Conservation (phyloP, 2,797 vertebrate genomes). For the Neostethus bicornis region DNA sequence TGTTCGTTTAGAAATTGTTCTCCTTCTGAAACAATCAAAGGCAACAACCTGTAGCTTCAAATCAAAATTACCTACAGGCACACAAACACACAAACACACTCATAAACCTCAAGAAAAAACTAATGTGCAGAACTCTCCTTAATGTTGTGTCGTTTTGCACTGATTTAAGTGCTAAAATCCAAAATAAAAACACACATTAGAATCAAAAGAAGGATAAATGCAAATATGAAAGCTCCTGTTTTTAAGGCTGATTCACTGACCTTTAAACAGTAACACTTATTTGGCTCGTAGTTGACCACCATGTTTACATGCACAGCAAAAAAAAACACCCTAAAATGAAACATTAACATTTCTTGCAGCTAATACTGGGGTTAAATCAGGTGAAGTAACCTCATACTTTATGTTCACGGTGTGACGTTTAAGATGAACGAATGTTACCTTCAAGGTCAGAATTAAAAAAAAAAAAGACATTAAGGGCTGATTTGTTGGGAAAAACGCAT, state of each 20-base stretch:
- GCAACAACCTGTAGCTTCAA: slow-evolving; percentile 70
- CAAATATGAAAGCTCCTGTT: slow-evolving; percentile 49
- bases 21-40: slow-evolving; percentile 65
- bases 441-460: slow-evolving; percentile 1
- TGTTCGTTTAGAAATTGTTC: slow-evolving; percentile 63
- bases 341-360: slow-evolving; percentile 5
- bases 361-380: slow-evolving; percentile 12
- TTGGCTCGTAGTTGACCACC: slow-evolving; percentile 50
- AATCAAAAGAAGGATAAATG: slow-evolving; percentile 39
- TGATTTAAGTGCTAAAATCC: slow-evolving; percentile 78
- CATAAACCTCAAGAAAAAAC: slow-evolving; percentile 48
- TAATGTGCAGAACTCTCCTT: slow-evolving; percentile 66
- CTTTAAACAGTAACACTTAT: slow-evolving; percentile 54
- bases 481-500: not conserved
- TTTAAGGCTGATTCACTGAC: slow-evolving; percentile 76
- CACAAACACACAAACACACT: slow-evolving; percentile 32
- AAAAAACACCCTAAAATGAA: slow-evolving; percentile 22
- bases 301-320: slow-evolving; percentile 59
- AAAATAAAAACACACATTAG: slow-evolving; percentile 33
- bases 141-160: slow-evolving; percentile 61
- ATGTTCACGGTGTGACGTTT: slow-evolving; percentile 3
- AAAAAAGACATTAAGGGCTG: slow-evolving; percentile 1
- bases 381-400: not conserved
- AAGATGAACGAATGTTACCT: slow-evolving; percentile 8
- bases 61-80: slow-evolving; percentile 42